Base-by-base conservation (phyloP, 2,888 invertebrate genomes). In the Lasius platythorax region DNA sequence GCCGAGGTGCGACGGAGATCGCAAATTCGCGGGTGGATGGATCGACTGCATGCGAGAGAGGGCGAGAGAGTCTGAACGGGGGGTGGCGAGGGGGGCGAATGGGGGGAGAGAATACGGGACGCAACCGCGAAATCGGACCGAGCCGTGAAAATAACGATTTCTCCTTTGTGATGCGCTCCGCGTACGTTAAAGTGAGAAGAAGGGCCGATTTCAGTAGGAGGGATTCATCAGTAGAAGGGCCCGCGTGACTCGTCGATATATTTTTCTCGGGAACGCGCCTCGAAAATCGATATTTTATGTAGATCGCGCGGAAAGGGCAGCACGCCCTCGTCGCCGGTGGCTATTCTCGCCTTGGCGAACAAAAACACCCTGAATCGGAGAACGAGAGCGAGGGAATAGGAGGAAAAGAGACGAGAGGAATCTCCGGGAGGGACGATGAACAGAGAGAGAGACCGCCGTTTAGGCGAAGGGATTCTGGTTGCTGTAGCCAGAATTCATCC, bases 111-210 rank as follows among this genome's bases (percentile, higher is more conserved):
- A 88, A 87, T 86, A 86, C 90, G 91, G 91, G 93, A 91, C 90
- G 92, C 81, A 90, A 92, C 91, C 93, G 93, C 93, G 91, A 93
- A 94, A 94, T 94, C 92, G 89, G 91, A 61, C 79, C 83, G 85
- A 91, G 87, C 93, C 93, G 93, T 94, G 94, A 94, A 94, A 93
- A 93, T 93, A 93, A 94, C 93, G 91, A 93, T 94, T 93, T 92
- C 92, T 92, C 91, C 87, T 93, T 93, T 92, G 92, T 89, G 88
- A 78, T 85, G 90, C 87, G 75, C 61, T 75, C 76, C 79, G 75
- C 87, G 89, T 89, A 90, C 88, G 87, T 88, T 91, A 91, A 92
- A 88, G 85, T 89, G 89, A 87, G 86, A 85, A 87, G 86, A 85
- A 86, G 86, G 87, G 87, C 82, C 85, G 89, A 76, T 88, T 88